phyloP scores from a whole-genome alignment of 2,113 vertebrate genomes.

The Cettia cetti region DNA sequence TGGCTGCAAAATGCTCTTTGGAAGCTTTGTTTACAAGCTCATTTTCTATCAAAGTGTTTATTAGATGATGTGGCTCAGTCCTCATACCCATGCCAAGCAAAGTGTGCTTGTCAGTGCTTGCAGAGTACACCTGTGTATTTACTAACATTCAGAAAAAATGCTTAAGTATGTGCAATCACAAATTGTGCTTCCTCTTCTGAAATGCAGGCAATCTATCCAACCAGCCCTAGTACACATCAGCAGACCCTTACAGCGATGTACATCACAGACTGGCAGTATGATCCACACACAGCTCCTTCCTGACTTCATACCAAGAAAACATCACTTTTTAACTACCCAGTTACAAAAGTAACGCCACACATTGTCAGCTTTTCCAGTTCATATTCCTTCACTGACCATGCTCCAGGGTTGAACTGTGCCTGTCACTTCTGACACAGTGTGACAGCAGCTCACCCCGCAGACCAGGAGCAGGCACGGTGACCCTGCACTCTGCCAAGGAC shows the following conservation, averaged over 20 bases:
- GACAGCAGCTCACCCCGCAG: not conserved
- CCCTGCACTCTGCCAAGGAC: not conserved
- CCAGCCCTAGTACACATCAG: rapidly evolving
- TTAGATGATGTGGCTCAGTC: not conserved
- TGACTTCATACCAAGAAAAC: not conserved
- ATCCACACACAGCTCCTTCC: not conserved
- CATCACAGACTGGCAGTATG: not conserved
- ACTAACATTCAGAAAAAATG: not conserved
- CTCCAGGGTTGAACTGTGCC: not conserved
- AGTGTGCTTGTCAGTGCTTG: not conserved
- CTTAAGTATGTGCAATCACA: too few relatives aligned
- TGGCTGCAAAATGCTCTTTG: not conserved
- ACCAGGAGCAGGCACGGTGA: not conserved
- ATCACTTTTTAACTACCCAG: not conserved
- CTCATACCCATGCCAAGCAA: not conserved
- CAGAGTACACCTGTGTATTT: not conserved
- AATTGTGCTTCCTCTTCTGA: not conserved
- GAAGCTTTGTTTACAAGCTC: not conserved
- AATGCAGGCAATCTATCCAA: not conserved
- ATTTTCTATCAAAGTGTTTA: not conserved
- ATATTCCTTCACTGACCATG: not conserved
- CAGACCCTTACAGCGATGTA: not conserved
- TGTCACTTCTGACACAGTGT: not conserved
- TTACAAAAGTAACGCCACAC: not conserved
- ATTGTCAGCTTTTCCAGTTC: not conserved